phyloP scores from a whole-genome alignment of 2,888 invertebrate genomes.

The Pristionchus exspectatus region DNA sequence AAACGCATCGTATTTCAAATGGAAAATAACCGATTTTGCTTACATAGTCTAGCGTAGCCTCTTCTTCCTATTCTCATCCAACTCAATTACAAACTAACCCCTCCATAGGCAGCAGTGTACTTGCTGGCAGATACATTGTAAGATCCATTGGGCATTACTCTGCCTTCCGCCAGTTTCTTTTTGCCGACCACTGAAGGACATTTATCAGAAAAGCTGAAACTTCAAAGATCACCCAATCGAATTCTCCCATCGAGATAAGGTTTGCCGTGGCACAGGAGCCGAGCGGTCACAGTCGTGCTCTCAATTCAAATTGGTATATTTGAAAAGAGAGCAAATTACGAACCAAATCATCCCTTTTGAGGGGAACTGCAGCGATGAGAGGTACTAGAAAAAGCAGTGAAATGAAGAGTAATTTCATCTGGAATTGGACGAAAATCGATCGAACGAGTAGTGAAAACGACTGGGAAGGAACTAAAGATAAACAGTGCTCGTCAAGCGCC shows the following conservation, averaged over 20 bases:
- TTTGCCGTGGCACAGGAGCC: neutral
- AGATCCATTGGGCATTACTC: neutral
- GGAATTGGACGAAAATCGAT: neutral
- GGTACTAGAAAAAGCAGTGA: neutral
- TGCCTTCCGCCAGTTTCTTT: neutral
- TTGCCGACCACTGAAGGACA: neutral
- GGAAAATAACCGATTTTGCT: neutral
- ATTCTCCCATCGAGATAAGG: conserved; percentile 11
- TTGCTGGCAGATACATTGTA: neutral
- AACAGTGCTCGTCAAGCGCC: conserved; percentile 1
- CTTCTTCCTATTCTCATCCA: neutral
- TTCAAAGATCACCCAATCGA: conserved; percentile 17
- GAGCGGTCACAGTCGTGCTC: conserved; percentile 11
- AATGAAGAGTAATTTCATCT: neutral
- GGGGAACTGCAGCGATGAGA: neutral
- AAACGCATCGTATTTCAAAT: too few relatives aligned
- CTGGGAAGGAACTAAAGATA: neutral
- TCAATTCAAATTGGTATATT: neutral
- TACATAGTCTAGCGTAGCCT: neutral
- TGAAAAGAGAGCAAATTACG: neutral
- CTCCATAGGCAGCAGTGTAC: neutral
- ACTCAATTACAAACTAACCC: neutral
- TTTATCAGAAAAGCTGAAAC: neutral
- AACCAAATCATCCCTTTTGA: conserved; percentile 13
- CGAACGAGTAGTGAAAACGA: neutral